Conservation (phyloP, 2,113 vertebrate genomes). For the Clarias magur region DNA sequence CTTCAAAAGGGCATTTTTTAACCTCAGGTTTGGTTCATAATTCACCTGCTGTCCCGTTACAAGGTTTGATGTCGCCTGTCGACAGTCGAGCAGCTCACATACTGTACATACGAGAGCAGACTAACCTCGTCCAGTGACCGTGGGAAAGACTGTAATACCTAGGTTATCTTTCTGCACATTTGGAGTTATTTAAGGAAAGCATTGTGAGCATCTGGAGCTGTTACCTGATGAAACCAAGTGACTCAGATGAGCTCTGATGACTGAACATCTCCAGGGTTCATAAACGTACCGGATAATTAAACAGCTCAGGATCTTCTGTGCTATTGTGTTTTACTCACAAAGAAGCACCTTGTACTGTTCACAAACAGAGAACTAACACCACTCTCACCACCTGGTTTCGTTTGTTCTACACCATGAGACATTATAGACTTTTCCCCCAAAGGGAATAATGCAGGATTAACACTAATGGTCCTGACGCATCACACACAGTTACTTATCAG, state of each 20-base stretch:
- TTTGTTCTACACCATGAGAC: slow-evolving; percentile 6
- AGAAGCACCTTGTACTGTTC: not conserved
- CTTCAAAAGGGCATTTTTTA: not conserved
- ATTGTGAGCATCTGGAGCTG: slow-evolving; percentile 13
- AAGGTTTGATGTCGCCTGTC: not conserved
- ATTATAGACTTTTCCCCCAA: not conserved
- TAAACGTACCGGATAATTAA: slow-evolving; percentile 20
- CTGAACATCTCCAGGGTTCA: slow-evolving; percentile 9
- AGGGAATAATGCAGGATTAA: not conserved
- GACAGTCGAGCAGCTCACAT: not conserved
- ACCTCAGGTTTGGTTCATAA: not conserved
- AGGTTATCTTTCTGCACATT: slow-evolving; percentile 57
- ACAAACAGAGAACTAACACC: slow-evolving; percentile 15
- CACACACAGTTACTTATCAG: not conserved
- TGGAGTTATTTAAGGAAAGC: slow-evolving; percentile 11
- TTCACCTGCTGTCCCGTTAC: not conserved
- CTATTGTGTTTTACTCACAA: slow-evolving; percentile 13
- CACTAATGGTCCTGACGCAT: not conserved
- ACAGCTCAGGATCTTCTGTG: not conserved
- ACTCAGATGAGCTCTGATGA: slow-evolving; percentile 34
- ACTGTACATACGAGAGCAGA: slow-evolving; percentile 35
- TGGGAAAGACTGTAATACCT: slow-evolving; percentile 68
- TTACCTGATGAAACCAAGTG: not conserved
- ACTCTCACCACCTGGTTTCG: slow-evolving; percentile 12
- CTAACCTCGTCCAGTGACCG: slow-evolving; percentile 39